These are phyloP conservation scores for Hemistola chrysoprasaria DNA, from an alignment of 2,888 invertebrate species.

Conservation along the genomic window DNA sequence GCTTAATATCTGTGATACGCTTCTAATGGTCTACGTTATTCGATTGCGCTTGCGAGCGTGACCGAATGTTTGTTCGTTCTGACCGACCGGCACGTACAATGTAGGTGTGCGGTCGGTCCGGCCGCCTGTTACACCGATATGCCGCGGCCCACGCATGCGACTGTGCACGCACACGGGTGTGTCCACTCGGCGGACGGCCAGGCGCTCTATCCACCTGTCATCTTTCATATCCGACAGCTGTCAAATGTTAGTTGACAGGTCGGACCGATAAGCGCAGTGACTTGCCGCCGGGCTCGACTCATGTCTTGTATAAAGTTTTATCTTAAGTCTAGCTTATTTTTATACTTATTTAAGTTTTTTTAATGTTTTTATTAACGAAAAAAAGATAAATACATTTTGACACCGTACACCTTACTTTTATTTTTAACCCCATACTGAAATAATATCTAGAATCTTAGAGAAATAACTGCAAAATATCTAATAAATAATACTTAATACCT, in stretches of 20 bases:
- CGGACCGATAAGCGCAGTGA: conserved; percentile 58
- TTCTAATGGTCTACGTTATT: conserved; percentile 44
- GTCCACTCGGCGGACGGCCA: conserved; percentile 63
- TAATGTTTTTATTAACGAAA: conserved; percentile 66
- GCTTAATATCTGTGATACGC: conserved; percentile 26
- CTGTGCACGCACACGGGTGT: conserved; percentile 77
- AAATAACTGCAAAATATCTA: no score
- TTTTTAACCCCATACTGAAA: conserved; percentile 6
- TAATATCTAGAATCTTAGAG: no score
- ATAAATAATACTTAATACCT: no score
- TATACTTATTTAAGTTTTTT: conserved; percentile 66
- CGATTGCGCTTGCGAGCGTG: conserved; percentile 50
- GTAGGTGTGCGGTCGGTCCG: conserved; percentile 72
- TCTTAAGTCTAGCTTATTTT: conserved; percentile 68
- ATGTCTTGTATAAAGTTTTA: conserved; percentile 79
- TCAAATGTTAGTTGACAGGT: conserved; percentile 23
- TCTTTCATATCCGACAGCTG: conserved; percentile 35
- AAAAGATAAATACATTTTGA: conserved; percentile 80
- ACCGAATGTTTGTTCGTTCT: conserved; percentile 64
- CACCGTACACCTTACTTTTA: conserved; percentile 59
- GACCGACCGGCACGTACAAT: conserved; percentile 73
- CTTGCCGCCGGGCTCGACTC: conserved; percentile 66
- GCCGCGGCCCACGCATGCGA: conserved; percentile 71
- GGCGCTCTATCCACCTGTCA: conserved; percentile 47
- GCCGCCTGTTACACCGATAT: conserved; percentile 44